Base-by-base conservation (phyloP, 2,113 vertebrate species). In the mouse (Mus musculus) region DNA sequence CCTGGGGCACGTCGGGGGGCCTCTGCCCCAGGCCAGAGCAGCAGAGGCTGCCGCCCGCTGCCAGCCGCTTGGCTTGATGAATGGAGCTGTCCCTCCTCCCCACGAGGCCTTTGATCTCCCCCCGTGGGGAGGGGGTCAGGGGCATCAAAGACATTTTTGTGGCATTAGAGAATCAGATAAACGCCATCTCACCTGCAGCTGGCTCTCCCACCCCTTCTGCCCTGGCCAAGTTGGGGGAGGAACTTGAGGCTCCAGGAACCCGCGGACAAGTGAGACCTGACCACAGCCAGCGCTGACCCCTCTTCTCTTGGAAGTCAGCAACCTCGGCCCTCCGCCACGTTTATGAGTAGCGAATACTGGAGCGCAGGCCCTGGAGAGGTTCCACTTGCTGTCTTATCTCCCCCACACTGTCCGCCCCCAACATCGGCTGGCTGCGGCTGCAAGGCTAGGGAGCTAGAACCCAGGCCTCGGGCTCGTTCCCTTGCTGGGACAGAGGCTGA, bases 121-220 rank as follows among this genome's bases (percentile, higher is more conserved):
- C 88, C 19, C 65, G 8, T 96, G 93, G 97, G 96, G 96, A 95
- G 95, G 96, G 93, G 96, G 91, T 73, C 93, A 73, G 93, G 96
- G 97, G 95, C 96, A 97, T 98, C 97, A 98, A 98, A 98, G 97
- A 95, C 97, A 98, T 98, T 98, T 98, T 98, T 98, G 97, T 97
- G 96, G 96, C 97, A 92, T 97, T 97, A 97, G 97, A 96, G 95
- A 97, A 97, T 97, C 97, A 94, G 97, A 98, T 97, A 97, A 97
- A 97, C 76, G 93, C 97, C 91, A 97, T 93, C 97, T 97, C 97
- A 98, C 97, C 97, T 97, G 97, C 97, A 97, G 90, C 97, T 97
- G 96, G 92, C 92, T 96, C 92, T 95, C 97, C 97, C 61, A 95
- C 96, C 96, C 94, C 42, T 93, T 82, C 85, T 87, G 52, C 61